These are phyloP conservation scores for Saccostrea glomerata DNA, from an alignment of 1,140 invertebrate genomes.

Conservation along the genomic window DNA sequence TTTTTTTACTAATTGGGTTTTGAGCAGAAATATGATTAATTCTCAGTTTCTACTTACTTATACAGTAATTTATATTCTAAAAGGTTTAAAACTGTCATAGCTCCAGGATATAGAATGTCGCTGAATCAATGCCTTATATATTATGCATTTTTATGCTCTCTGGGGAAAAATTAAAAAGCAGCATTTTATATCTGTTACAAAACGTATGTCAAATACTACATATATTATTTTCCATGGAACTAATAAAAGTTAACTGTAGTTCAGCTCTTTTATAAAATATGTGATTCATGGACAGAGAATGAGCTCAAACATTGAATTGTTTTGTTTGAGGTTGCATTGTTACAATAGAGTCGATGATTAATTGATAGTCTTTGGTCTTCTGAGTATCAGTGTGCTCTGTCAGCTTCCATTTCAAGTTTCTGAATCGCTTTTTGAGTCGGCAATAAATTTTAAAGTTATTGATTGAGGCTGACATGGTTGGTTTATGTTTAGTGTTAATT, in stretches of 20 bases:
- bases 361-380: background rate
- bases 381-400: slow-evolving; percentile 3
- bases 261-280: background rate
- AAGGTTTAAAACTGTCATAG: background rate
- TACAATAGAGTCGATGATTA: background rate
- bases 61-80: background rate
- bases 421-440: background rate
- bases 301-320: background rate
- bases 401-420: slow-evolving; percentile 26
- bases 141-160: background rate
- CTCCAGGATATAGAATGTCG: background rate
- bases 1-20: too few species aligned
- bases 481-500: background rate
- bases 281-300: background rate
- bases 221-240: background rate
- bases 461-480: background rate
- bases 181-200: background rate
- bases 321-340: background rate
- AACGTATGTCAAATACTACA: background rate
- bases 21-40: background rate
- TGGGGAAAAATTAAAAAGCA: background rate
- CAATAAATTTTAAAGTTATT: slow-evolving; percentile 16
- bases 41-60: background rate
- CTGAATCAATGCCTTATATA: slow-evolving; percentile 12
- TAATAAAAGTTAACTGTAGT: background rate